A percentile compares a stretch with the other conserved stretches of the same genome.
Evolutionary conservation across 2,113 vertebrate species (phyloP).

Genomic region (Nannobrachium achirus): DNA sequence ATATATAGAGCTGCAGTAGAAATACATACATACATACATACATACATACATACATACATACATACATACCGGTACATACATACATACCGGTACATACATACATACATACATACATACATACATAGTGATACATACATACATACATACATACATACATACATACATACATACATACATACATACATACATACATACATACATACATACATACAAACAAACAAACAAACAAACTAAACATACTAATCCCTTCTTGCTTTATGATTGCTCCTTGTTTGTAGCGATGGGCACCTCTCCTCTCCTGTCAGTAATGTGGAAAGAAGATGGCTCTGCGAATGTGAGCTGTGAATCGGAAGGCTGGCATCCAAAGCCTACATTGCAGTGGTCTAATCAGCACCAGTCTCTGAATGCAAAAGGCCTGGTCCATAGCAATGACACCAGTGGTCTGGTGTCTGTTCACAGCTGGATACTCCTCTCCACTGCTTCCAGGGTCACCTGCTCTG

Average conservation of each 20-base stretch:
- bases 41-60: background rate
- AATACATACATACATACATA: no score
- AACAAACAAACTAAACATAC: no score
- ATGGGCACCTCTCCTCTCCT: constrained; percentile 50
- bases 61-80: background rate
- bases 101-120: background rate
- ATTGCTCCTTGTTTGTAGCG: constrained; percentile 14
- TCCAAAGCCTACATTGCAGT: constrained; percentile 60
- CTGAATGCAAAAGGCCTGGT: background rate
- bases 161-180: background rate
- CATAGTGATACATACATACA: no score
- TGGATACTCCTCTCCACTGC: constrained; percentile 48
- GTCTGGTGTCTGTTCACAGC: constrained; percentile 56
- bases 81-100: no score
- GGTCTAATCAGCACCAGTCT: constrained; percentile 17
- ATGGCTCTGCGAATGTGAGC: constrained; percentile 59
- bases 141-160: no score
- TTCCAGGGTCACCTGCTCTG: constrained; percentile 58
- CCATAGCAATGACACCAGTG: background rate
- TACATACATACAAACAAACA: no score
- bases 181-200: background rate
- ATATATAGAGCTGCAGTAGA: no score
- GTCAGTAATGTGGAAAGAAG: constrained; percentile 1
- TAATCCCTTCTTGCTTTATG: background rate
- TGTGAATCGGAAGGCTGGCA: constrained; percentile 73